phyloP scores from a whole-genome alignment of 2,888 invertebrate genomes.

The Hofmannophila pseudospretella region DNA sequence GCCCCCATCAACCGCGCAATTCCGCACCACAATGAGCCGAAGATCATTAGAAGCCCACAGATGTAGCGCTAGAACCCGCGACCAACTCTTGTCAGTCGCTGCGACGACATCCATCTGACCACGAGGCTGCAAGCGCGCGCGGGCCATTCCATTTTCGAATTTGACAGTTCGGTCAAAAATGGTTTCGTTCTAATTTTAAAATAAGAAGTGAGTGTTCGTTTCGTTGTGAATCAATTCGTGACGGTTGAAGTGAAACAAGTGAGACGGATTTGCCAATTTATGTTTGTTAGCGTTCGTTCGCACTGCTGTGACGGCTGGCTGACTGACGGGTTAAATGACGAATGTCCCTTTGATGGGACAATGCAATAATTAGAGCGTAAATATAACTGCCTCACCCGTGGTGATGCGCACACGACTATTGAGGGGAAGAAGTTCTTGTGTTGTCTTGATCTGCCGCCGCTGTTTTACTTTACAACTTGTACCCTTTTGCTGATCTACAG shows the following conservation, averaged over 20 bases:
- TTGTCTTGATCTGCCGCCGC: constrained; percentile 2
- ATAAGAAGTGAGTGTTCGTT: constrained; percentile 31
- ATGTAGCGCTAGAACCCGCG: constrained; percentile 27
- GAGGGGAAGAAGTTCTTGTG: constrained; percentile 21
- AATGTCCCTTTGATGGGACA: constrained; percentile 37
- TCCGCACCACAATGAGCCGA: constrained; percentile 51
- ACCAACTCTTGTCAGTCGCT: constrained; percentile 52
- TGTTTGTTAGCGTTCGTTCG: constrained; percentile 46
- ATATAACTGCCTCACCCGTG: constrained; percentile 39
- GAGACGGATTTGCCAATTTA: constrained; percentile 52
- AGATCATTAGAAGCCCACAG: constrained; percentile 61
- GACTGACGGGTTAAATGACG: constrained; percentile 19
- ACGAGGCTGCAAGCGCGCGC: constrained; percentile 42
- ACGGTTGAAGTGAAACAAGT: constrained; percentile 38
- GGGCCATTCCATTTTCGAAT: constrained; percentile 34
- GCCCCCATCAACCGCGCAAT: constrained; percentile 54
- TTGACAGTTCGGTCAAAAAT: constrained; percentile 18
- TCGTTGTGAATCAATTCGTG: constrained; percentile 42
- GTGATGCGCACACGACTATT: constrained; percentile 21
- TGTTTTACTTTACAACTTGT: background rate
- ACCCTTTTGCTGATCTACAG: too few relatives aligned
- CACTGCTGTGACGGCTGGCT: constrained; percentile 25
- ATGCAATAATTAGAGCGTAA: constrained; percentile 46
- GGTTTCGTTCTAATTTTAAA: constrained; percentile 22
- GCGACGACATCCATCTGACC: constrained; percentile 58